A percentile compares a stretch with the other conserved stretches of the same genome.
Conservation (phyloP, 2,113 vertebrate species). For the Peromyscus californicus region DNA sequence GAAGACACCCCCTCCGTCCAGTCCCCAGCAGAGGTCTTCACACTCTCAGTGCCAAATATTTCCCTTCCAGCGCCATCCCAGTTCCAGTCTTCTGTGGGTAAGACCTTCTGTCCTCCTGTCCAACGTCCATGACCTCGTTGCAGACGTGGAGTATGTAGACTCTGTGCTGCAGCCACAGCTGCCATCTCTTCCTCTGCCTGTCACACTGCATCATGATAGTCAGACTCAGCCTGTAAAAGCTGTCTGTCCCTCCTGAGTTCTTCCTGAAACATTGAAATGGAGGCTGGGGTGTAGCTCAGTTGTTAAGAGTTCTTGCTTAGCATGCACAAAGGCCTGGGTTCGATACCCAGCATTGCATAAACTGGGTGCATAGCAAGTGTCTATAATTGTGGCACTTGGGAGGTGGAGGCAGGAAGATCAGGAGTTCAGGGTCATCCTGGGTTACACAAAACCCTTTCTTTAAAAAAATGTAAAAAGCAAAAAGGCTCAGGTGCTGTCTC, state of each 20-base stretch:
- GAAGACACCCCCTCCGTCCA: conserved; percentile 98
- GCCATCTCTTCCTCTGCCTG: neutral
- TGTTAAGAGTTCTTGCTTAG: neutral
- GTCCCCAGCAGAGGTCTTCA: conserved; percentile 97
- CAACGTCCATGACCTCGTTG: too few relatives aligned
- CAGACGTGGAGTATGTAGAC: neutral
- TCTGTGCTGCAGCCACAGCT: neutral
- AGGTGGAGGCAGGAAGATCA: neutral
- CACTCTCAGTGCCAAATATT: conserved; percentile 94
- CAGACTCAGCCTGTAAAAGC: neutral
- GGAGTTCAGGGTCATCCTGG: neutral
- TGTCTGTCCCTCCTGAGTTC: neutral
- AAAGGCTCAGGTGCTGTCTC: neutral
- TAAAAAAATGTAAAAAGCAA: neutral
- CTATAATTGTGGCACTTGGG: neutral
- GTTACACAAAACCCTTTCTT: neutral
- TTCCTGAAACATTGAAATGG: neutral
- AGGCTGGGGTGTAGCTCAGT: neutral
- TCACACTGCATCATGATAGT: neutral
- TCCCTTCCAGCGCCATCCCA: conserved; percentile 94
- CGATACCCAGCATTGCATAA: neutral
- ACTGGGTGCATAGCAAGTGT: neutral
- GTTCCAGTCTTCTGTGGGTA: conserved; percentile 93
- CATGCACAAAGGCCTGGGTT: neutral
- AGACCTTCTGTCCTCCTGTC: neutral